Evolutionary conservation across 2,888 invertebrate genomes (phyloP).

Genomic region (Ypsolopha scabrella): DNA sequence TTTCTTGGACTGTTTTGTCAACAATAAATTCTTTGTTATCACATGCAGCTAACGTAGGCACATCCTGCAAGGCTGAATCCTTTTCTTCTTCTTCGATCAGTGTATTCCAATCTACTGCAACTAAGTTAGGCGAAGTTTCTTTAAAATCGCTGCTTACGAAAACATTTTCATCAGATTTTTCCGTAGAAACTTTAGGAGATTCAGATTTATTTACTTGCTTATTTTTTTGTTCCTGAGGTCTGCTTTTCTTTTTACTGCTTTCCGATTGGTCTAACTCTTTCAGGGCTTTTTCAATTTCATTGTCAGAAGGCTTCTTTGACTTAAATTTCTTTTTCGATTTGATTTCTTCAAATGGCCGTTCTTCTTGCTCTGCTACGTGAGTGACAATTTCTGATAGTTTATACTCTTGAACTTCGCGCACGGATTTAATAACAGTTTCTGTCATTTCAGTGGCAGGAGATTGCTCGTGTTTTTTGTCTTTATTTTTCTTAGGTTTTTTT

Average conservation of each 20-base stretch:
- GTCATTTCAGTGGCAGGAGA: conserved; percentile 15
- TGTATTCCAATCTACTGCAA: conserved; percentile 52
- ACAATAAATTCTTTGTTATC: background rate
- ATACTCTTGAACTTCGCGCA: too few relatives aligned
- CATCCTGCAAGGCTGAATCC: too few relatives aligned
- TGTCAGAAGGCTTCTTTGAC: conserved; percentile 30
- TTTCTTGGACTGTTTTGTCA: conserved; percentile 19
- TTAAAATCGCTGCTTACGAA: background rate
- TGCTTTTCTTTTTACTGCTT: conserved; percentile 26
- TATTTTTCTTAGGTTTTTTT: conserved; percentile 32
- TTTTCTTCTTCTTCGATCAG: conserved; percentile 51
- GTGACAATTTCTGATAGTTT: conserved; percentile 12
- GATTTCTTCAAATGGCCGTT: background rate
- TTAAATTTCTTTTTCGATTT: conserved; percentile 35
- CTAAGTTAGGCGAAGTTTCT: conserved; percentile 6
- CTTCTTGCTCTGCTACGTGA: conserved; percentile 13
- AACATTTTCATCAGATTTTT: background rate
- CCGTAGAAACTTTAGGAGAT: background rate
- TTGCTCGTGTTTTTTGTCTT: conserved; percentile 28
- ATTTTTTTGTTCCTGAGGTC: conserved; percentile 16
- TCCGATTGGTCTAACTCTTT: conserved; percentile 32
- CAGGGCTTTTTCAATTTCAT: conserved; percentile 37
- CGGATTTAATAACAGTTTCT: conserved; percentile 16
- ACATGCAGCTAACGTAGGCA: too few relatives aligned
- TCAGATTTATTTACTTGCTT: conserved; percentile 4